Conservation (phyloP, 2,888 invertebrate species). For the Sacculina carcini region DNA sequence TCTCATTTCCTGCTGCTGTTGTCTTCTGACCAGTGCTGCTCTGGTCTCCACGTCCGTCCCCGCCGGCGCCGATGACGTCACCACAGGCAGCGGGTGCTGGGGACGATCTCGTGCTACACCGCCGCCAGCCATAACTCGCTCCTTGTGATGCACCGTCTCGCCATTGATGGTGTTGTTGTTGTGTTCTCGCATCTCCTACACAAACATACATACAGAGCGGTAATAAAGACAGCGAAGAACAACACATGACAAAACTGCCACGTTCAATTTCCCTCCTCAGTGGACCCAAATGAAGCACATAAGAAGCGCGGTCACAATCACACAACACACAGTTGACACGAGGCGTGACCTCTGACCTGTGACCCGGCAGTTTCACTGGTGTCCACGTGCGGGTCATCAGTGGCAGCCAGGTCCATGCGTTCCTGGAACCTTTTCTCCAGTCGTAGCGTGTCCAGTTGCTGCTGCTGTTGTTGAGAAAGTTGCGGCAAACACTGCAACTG, state of each 20-base stretch:
- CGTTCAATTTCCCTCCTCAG: too few relatives aligned
- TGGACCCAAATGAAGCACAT: too few relatives aligned
- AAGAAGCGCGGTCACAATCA: too few relatives aligned
- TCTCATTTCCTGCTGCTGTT: constrained; percentile 29
- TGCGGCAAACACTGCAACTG: constrained; percentile 40
- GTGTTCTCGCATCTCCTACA: too few relatives aligned
- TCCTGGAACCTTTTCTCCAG: constrained; percentile 85
- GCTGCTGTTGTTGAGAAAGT: constrained; percentile 52
- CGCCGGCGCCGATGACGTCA: constrained; percentile 2
- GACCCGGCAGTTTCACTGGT: constrained; percentile 20
- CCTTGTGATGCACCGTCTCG: constrained; percentile 20
- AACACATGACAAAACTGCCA: too few relatives aligned
- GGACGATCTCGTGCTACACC: constrained; percentile 1
- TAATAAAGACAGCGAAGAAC: too few relatives aligned
- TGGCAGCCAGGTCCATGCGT: constrained; percentile 49
- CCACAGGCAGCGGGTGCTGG: constrained; percentile 4
- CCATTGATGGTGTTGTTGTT: constrained; percentile 21
- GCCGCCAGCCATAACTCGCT: constrained; percentile 13
- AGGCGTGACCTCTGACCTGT: too few relatives aligned
- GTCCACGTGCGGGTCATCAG: constrained; percentile 27
- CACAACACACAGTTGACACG: too few relatives aligned
- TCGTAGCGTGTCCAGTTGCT: constrained; percentile 59
- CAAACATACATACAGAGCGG: too few relatives aligned
- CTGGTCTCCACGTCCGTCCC: constrained; percentile 15
- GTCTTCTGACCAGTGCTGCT: constrained; percentile 24